Conservation (phyloP, 2,797 vertebrate genomes). For the Caiman crocodilus region DNA sequence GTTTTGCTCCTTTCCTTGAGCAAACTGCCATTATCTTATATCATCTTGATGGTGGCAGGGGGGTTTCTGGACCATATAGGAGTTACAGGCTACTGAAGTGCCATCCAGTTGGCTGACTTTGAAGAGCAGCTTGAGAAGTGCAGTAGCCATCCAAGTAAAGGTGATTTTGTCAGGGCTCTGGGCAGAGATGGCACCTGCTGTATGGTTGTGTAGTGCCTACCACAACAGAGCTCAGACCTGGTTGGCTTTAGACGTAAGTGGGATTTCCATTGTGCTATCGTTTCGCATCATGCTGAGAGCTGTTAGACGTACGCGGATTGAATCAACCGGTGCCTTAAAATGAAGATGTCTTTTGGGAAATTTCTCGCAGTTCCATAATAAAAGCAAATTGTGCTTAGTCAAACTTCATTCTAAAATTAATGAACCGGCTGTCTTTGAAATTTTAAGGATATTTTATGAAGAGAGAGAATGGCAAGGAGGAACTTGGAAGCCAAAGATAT, state of each 20-base stretch:
- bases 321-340: not conserved
- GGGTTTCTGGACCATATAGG: not conserved
- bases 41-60: not conserved
- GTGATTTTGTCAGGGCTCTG: not conserved
- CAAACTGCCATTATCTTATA: not conserved
- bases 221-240: not conserved
- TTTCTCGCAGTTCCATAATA: not conserved
- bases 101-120: not conserved
- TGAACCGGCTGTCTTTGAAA: conserved; percentile 5
- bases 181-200: not conserved
- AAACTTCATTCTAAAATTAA: not conserved
- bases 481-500: not conserved
- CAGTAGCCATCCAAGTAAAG: conserved; percentile 25
- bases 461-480: not conserved
- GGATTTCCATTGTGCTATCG: not conserved
- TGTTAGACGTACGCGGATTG: not conserved
- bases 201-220: not conserved
- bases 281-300: not conserved
- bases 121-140: conserved; percentile 19
- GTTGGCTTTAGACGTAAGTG: not conserved
- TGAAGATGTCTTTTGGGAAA: not conserved
- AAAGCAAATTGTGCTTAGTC: not conserved
- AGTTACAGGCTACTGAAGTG: not conserved
- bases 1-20: not conserved
- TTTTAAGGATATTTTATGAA: not conserved